Evolutionary conservation across 2,888 invertebrate species (phyloP).

Genomic region (Chrysolina oricalcia): DNA sequence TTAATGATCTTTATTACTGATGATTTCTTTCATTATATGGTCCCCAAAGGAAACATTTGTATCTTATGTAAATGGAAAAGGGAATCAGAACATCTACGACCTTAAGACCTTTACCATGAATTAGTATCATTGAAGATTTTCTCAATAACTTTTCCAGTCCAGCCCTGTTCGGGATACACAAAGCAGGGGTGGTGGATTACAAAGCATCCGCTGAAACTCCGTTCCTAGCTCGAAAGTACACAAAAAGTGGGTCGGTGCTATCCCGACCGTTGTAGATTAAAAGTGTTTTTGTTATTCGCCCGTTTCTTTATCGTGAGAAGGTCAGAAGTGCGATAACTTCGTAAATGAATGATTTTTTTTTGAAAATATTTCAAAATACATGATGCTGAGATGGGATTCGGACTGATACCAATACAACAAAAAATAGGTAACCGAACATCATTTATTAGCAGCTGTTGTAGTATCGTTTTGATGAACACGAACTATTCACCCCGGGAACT

Average conservation of each 20-base stretch:
- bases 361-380: not conserved
- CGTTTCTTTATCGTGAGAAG: constrained; percentile 15
- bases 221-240: constrained; percentile 8
- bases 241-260: constrained; percentile 27
- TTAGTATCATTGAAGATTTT: not conserved
- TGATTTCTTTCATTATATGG: too few species aligned
- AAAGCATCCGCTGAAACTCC: constrained; percentile 39
- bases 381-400: too few species aligned
- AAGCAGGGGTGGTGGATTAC: constrained; percentile 35
- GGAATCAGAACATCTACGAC: not conserved
- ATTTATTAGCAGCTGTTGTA: too few species aligned
- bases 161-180: not conserved
- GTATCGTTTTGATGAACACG: too few species aligned
- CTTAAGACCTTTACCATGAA: not conserved
- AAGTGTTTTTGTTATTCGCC: constrained; percentile 32
- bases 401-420: too few species aligned
- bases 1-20: too few species aligned
- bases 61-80: not conserved
- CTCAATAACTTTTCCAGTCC: constrained; percentile 12
- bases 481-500: too few species aligned
- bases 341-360: constrained; percentile 14
- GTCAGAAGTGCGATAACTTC: constrained; percentile 29
- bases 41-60: too few species aligned
- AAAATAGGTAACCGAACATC: too few species aligned
- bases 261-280: constrained; percentile 30